Percentiles rank a stretch among this genome's conserved stretches.
Evolutionary conservation across 2,113 vertebrate genomes (phyloP).

Genomic region (Diphyllodes magnificus): DNA sequence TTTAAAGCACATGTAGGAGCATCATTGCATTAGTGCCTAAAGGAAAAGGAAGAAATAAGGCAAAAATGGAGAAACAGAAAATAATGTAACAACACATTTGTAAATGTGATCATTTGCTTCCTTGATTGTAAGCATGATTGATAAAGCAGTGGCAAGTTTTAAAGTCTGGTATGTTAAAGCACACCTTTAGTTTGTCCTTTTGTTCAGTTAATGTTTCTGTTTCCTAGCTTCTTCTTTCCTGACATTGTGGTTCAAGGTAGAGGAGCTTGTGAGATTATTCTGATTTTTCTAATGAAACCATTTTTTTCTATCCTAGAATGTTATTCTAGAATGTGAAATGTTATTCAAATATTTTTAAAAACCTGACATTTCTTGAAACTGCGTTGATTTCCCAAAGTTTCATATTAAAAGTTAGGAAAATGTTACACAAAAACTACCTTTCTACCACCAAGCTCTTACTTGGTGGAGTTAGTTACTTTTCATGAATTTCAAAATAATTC

Average conservation of each 20-base stretch:
- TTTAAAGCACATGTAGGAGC: neutral
- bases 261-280: neutral
- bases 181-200: neutral
- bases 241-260: neutral
- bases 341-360: neutral
- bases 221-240: neutral
- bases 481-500: neutral
- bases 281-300: neutral
- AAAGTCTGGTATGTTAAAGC: neutral
- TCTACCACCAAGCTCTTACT: neutral
- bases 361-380: neutral
- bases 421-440: neutral
- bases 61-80: neutral
- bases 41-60: neutral
- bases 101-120: neutral
- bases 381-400: neutral
- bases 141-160: neutral
- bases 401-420: neutral
- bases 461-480: neutral
- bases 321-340: neutral
- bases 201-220: neutral
- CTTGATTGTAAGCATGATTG: neutral
- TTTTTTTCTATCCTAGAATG: neutral
- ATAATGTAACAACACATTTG: neutral
- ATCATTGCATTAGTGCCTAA: neutral